These are phyloP conservation scores for Emys orbicularis DNA, from an alignment of 2,797 vertebrate genomes.

Conservation along the genomic window DNA sequence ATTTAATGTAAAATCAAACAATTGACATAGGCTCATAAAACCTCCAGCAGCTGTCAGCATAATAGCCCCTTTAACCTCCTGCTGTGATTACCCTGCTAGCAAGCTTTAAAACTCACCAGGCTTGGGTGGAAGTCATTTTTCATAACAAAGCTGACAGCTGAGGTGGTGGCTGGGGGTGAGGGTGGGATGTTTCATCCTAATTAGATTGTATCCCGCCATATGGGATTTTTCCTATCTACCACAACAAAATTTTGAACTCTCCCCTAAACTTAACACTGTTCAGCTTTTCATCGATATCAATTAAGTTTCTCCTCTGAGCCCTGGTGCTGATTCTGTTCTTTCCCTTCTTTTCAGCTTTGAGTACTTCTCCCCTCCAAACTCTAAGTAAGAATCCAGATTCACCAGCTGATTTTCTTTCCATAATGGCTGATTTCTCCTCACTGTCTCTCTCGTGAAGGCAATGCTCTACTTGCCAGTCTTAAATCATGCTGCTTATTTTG, in stretches of 20 bases:
- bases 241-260: conserved; percentile 25
- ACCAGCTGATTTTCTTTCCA: not conserved
- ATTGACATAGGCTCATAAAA: conserved; percentile 8
- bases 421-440: not conserved
- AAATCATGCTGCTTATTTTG: conserved; percentile 12
- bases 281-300: conserved; percentile 1
- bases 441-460: not conserved
- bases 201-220: conserved; percentile 44
- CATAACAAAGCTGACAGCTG: conserved; percentile 37
- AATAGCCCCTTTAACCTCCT: conserved; percentile 34
- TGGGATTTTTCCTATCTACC: conserved; percentile 16
- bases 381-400: not conserved
- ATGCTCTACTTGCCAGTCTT: conserved; percentile 6
- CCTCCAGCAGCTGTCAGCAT: not conserved
- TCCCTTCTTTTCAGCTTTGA: not conserved
- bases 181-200: conserved; percentile 33
- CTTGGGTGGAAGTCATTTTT: conserved; percentile 26
- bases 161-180: accelerated
- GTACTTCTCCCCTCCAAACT: not conserved
- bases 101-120: conserved; percentile 43
- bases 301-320: not conserved
- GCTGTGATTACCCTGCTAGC: conserved; percentile 13
- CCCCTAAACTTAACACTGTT: conserved; percentile 12
- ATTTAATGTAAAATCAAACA: conserved; percentile 38
- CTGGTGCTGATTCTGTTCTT: not conserved